Conservation (phyloP, 2,888 invertebrate genomes). For the Germaria angustata region DNA sequence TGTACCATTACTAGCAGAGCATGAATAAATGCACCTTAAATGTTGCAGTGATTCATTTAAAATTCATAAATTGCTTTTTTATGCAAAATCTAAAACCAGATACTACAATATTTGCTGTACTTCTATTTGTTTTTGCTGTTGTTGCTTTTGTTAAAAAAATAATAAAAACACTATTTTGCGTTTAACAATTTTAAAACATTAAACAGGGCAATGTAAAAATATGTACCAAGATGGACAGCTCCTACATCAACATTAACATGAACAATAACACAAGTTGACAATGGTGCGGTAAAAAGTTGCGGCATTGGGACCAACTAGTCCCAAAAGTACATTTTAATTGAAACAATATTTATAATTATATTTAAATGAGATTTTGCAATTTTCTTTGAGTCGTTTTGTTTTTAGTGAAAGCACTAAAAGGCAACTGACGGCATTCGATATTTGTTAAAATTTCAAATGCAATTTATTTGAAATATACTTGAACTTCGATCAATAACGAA, state of each 20-base stretch:
- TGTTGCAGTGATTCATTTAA: slow-evolving; percentile 67
- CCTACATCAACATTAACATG: neutral
- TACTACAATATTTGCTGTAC: slow-evolving; percentile 44
- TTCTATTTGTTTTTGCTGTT: neutral
- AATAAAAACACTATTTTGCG: slow-evolving; percentile 16
- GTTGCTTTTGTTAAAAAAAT: neutral
- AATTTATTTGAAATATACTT: no score
- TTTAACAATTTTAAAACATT: slow-evolving; percentile 45
- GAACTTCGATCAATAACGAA: no score
- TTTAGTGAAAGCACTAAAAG: no score
- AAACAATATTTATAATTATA: no score
- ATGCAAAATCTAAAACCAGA: slow-evolving; percentile 61
- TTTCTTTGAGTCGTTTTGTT: no score
- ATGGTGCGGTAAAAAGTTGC: neutral
- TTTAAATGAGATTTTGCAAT: no score
- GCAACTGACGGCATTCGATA: no score
- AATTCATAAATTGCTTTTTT: slow-evolving; percentile 69
- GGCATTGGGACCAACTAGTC: slow-evolving; percentile 1
- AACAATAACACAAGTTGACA: neutral
- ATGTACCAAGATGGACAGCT: slow-evolving; percentile 1
- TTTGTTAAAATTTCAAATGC: no score
- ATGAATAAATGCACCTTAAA: slow-evolving; percentile 67
- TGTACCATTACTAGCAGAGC: slow-evolving; percentile 44
- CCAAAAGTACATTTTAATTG: no score
- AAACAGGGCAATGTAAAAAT: neutral